Conservation (phyloP, 2,797 vertebrate species). For the Enteromius anoplus region DNA sequence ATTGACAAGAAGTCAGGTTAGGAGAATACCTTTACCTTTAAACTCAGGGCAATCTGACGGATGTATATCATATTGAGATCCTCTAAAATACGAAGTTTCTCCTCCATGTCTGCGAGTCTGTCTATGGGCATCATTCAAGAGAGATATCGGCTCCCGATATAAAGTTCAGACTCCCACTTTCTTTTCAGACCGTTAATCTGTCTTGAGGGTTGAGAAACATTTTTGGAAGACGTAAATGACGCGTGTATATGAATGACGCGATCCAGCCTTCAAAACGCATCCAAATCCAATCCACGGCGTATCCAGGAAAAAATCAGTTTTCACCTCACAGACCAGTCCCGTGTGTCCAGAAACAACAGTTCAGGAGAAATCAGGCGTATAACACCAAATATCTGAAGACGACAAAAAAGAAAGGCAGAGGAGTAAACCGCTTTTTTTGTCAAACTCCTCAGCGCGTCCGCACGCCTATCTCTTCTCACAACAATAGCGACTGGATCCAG, state of each 20-base stretch:
- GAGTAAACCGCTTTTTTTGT: not conserved
- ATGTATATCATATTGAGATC: constrained; percentile 98
- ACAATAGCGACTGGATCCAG: constrained; percentile 20
- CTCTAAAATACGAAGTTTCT: constrained; percentile 91
- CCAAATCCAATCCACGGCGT: not conserved
- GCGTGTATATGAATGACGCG: not conserved
- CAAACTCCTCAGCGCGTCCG: constrained; percentile 1
- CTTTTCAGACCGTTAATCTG: constrained; percentile 37
- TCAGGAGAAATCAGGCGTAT: not conserved
- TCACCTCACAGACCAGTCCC: not conserved
- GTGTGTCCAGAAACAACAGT: not conserved
- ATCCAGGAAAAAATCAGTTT: not conserved
- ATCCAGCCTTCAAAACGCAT: constrained; percentile 18
- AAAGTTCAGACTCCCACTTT: constrained; percentile 14
- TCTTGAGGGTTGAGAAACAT: constrained; percentile 17
- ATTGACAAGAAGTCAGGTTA: not conserved
- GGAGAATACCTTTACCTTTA: constrained; percentile 80
- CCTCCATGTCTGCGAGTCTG: constrained; percentile 85
- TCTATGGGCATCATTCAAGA: constrained; percentile 74
- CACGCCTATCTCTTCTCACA: not conserved
- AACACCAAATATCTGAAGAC: not conserved
- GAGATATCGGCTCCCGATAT: constrained; percentile 25
- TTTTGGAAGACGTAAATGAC: not conserved
- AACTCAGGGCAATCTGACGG: constrained; percentile 92
- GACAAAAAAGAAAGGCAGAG: not conserved